Conservation (phyloP, 2,888 invertebrate species). For the Cyclophora punctaria region DNA sequence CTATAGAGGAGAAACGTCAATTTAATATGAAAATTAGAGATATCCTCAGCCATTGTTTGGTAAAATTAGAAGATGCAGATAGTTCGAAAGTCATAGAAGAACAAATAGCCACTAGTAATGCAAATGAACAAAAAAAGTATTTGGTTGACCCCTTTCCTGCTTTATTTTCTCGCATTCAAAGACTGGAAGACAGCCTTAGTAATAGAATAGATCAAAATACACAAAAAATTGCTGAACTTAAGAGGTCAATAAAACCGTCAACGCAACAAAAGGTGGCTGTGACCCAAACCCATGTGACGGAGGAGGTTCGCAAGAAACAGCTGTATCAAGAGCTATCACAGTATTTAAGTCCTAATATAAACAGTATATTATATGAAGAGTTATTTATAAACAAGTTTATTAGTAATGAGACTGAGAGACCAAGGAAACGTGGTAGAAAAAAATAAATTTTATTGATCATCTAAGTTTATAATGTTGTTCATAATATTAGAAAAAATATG, state of each 20-base stretch:
- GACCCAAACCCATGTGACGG: constrained; percentile 37
- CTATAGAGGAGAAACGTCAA: constrained; percentile 55
- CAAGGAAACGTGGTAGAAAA: too few species aligned
- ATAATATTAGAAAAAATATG: too few species aligned
- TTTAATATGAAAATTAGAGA: constrained; percentile 62
- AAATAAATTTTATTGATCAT: too few species aligned
- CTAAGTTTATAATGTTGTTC: too few species aligned
- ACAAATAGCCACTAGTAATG: too few species aligned
- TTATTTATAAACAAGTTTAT: constrained; percentile 49
- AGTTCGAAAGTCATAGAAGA: too few species aligned
- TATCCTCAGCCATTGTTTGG: constrained; percentile 49
- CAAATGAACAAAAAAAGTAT: too few species aligned
- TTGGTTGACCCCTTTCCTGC: too few species aligned
- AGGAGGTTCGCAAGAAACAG: constrained; percentile 42
- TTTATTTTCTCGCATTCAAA: constrained; percentile 34
- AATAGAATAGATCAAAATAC: constrained; percentile 58
- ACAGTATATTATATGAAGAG: constrained; percentile 57
- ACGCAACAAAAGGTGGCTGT: constrained; percentile 20
- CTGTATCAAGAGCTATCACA: constrained; percentile 56
- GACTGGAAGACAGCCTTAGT: constrained; percentile 50
- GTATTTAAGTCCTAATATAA: constrained; percentile 47
- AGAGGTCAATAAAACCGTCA: constrained; percentile 23
- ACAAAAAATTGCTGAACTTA: constrained; percentile 44
- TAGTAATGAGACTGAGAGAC: constrained; percentile 5
- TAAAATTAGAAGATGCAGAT: constrained; percentile 29